A percentile compares a stretch with the other conserved stretches of the same genome.
phyloP scores from a whole-genome alignment of 2,797 vertebrate genomes.

The Sarcophilus harrisii region DNA sequence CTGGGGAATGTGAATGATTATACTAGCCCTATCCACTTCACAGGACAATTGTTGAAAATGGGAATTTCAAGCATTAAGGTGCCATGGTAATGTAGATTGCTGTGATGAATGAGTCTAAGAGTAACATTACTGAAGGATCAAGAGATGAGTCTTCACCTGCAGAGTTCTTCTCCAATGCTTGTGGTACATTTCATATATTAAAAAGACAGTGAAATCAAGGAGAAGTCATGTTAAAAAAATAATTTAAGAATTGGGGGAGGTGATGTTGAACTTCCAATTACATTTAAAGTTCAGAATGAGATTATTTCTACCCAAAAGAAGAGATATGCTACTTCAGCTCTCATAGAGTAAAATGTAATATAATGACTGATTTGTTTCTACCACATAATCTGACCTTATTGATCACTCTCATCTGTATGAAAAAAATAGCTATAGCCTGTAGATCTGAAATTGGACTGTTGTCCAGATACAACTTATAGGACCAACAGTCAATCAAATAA shows the following conservation, averaged over 20 bases:
- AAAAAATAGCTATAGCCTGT: constrained; percentile 60
- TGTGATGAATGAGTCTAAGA: constrained; percentile 8
- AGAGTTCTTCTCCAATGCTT: neutral
- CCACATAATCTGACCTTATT: constrained; percentile 19
- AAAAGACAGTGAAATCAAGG: constrained; percentile 11
- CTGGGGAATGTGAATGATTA: neutral
- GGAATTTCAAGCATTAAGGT: neutral
- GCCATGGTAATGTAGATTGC: neutral
- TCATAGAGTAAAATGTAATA: constrained; percentile 38
- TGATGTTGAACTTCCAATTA: neutral
- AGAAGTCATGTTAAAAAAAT: neutral
- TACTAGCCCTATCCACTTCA: neutral
- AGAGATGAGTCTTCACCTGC: neutral
- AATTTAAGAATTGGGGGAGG: neutral
- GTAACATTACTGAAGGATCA: neutral
- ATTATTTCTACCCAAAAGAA: constrained; percentile 42
- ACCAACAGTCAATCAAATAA: neutral
- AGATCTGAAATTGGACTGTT: constrained; percentile 40
- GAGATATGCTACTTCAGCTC: neutral
- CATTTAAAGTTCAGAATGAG: constrained; percentile 10
- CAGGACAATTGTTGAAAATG: neutral
- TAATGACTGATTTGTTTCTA: constrained; percentile 35
- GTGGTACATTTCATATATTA: constrained; percentile 12
- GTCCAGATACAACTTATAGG: constrained; percentile 51
- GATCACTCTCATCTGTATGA: constrained; percentile 62